These are phyloP conservation scores for Drosophila rufa DNA, from an alignment of 1,140 invertebrate genomes.

Conservation along the genomic window DNA sequence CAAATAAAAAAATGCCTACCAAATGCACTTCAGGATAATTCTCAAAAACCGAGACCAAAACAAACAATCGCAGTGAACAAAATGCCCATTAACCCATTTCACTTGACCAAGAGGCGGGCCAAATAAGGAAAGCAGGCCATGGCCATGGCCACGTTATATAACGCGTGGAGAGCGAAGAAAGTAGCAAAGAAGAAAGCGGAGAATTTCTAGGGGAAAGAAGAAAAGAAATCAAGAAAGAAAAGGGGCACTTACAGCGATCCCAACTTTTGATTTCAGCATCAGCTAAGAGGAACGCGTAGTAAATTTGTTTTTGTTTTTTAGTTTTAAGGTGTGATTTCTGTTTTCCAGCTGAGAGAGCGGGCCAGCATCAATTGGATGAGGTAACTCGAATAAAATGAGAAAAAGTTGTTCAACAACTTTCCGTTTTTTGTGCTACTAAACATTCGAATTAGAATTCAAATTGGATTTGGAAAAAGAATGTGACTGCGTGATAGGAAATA, in stretches of 20 bases:
- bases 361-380: constrained; percentile 12
- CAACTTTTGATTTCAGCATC: constrained; percentile 77
- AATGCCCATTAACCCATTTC: constrained; percentile 73
- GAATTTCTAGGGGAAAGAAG: neutral
- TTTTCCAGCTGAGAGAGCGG: constrained; percentile 4
- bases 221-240: neutral
- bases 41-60: constrained; percentile 16
- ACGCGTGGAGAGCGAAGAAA: constrained; percentile 46
- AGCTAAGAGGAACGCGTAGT: constrained; percentile 38
- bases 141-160: constrained; percentile 62
- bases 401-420: constrained; percentile 58
- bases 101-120: constrained; percentile 52
- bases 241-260: constrained; percentile 30
- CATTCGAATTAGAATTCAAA: constrained; percentile 20
- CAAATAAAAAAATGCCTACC: neutral
- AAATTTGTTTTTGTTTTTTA: constrained; percentile 27
- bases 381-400: constrained; percentile 31
- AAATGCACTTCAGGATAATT: constrained; percentile 42
- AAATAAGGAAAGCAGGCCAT: constrained; percentile 75
- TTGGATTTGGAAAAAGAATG: constrained; percentile 26
- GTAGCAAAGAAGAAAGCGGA: constrained; percentile 44
- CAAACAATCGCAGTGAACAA: constrained; percentile 40
- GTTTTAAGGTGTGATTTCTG: constrained; percentile 25
- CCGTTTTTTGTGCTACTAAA: constrained; percentile 39
- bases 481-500: constrained; percentile 31